A percentile compares a stretch with the other conserved stretches of the same genome.
phyloP scores from a whole-genome alignment of 2,113 vertebrate species.

The Hassar affinis region DNA sequence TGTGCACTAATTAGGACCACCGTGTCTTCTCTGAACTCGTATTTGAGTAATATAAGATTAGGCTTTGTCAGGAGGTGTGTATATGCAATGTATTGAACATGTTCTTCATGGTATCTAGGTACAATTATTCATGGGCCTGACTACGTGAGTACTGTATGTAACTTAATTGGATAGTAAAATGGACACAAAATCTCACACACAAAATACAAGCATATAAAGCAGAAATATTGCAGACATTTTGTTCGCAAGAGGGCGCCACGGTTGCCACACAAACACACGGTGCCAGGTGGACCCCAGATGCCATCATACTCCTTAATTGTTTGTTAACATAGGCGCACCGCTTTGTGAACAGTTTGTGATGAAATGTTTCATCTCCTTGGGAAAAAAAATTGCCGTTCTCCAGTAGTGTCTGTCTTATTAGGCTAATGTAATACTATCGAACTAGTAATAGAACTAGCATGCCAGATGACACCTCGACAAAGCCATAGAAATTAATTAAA shows the following conservation, averaged over 20 bases:
- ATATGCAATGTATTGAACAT: not conserved
- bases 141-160: not conserved
- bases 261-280: not conserved
- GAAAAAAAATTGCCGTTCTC: not conserved
- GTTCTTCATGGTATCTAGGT: not conserved
- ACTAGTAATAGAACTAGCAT: not conserved
- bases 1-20: not conserved
- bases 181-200: no score
- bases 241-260: not conserved
- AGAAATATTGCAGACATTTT: not conserved
- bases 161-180: not conserved
- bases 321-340: not conserved
- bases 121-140: not conserved
- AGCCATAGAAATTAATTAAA: not conserved
- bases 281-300: not conserved
- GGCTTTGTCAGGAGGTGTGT: not conserved
- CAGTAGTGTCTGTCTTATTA: not conserved
- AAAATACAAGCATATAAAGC: no score
- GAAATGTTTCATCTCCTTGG: not conserved
- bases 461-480: not conserved
- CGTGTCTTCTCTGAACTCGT: not conserved
- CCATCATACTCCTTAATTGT: constrained; percentile 4
- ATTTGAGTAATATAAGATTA: not conserved
- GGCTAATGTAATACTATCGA: not conserved
- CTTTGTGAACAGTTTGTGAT: not conserved